Evolutionary conservation across 2,113 vertebrate species (phyloP).

Genomic region (Hippopotamus amphibius): DNA sequence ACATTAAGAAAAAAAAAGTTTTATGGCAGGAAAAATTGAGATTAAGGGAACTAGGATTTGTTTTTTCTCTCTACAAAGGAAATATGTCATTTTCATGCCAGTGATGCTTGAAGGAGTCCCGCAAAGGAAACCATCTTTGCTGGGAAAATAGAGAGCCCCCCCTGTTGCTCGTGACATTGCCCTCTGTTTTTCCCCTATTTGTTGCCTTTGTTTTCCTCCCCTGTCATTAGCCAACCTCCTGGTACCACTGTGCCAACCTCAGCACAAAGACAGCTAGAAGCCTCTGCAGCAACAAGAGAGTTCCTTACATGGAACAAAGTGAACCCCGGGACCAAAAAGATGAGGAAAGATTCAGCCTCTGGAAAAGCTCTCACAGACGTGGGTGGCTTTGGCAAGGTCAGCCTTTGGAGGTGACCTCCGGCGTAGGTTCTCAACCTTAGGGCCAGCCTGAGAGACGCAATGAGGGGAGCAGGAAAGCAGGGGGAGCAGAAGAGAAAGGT

Average conservation of each 20-base stretch:
- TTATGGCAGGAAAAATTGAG: conserved; percentile 45
- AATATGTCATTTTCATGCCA: not conserved
- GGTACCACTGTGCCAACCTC: not conserved
- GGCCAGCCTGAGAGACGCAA: not conserved
- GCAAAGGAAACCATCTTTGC: conserved; percentile 56
- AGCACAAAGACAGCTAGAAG: conserved; percentile 67
- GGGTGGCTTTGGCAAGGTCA: not conserved
- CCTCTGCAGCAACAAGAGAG: not conserved
- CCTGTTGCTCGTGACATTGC: conserved; percentile 4
- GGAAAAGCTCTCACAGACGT: not conserved
- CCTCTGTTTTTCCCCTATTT: not conserved
- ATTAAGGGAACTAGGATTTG: not conserved
- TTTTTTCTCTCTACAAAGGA: conserved; percentile 48
- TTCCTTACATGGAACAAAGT: not conserved
- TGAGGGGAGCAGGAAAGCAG: rapidly evolving
- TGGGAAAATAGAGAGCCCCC: conserved; percentile 10
- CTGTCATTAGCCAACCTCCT: conserved; percentile 42
- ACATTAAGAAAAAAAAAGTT: not conserved
- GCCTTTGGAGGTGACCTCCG: not conserved
- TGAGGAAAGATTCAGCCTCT: not conserved
- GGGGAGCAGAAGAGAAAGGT: not conserved
- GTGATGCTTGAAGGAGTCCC: not conserved
- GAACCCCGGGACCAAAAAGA: not conserved
- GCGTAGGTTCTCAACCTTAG: not conserved
- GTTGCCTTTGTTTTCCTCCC: conserved; percentile 70